Conservation (phyloP, 1,140 invertebrate genomes). For the Drosophila rufa region DNA sequence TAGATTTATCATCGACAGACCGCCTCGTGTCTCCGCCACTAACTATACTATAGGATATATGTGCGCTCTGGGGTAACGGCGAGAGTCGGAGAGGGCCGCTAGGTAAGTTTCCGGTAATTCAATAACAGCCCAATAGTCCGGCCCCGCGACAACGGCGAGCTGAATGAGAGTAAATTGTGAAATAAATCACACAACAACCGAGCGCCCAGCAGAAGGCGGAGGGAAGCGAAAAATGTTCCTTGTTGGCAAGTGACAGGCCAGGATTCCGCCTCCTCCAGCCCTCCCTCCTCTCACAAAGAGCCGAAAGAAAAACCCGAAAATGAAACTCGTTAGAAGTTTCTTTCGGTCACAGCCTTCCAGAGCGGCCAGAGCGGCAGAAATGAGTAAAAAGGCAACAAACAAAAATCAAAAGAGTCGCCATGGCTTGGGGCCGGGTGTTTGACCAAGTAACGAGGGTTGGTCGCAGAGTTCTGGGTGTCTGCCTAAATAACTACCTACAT, state of each 20-base stretch:
- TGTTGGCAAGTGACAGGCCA: conserved; percentile 62
- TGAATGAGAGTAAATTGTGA: conserved; percentile 78
- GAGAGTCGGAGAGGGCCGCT: conserved; percentile 11
- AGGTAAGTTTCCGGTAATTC: conserved; percentile 64
- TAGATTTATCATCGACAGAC: conserved; percentile 79
- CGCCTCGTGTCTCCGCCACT: conserved; percentile 2
- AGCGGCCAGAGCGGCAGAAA: conserved; percentile 21
- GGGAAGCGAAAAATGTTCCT: conserved; percentile 50
- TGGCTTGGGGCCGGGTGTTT: conserved; percentile 20
- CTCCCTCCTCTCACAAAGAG: neutral
- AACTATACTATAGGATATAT: conserved; percentile 7
- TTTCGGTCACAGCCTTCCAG: conserved; percentile 39
- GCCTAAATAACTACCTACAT: neutral
- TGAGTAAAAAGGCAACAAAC: conserved; percentile 37
- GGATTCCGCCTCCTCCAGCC: neutral
- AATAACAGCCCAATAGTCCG: conserved; percentile 58
- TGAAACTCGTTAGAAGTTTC: conserved; percentile 70
- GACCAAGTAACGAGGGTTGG: conserved; percentile 25
- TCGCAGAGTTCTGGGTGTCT: neutral
- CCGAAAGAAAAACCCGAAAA: conserved; percentile 52
- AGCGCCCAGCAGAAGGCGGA: too few species aligned
- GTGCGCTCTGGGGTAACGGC: conserved; percentile 2
- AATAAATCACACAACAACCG: conserved; percentile 66
- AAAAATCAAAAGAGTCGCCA: conserved; percentile 34
- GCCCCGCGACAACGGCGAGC: conserved; percentile 18